Base-by-base conservation (phyloP, 1,140 invertebrate genomes). In the Ctenoplectra terminalis region DNA sequence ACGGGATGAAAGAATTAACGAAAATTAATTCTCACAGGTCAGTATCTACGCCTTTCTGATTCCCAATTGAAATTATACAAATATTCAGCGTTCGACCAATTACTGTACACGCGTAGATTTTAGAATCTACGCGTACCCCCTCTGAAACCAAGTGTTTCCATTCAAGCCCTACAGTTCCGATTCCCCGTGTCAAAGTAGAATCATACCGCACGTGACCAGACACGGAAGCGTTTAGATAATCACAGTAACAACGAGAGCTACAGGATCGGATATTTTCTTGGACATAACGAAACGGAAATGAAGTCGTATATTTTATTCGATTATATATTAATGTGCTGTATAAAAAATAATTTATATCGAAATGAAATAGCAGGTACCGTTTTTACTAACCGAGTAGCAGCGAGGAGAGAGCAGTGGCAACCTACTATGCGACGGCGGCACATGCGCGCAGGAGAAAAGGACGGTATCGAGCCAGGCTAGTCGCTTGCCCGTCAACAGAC, bases 381-480 rank as follows among this genome's bases (percentile, higher is more conserved):
- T 52, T 17, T 87, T 88, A 63, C 71, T 76, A 66, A 72, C 77
- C 7, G 71, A 80, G 63, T 34, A n/a, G 20, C 23, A 48, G 63
- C 56, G 67, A 61, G 76, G 66, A 40, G 70, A 56, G 83, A 76
- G 73, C 67, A n/a, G n/a, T n/a, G 82, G 58, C 56, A 56, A 83
- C 48, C 37, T 40, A 34, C 1, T 15, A 40, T 9, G n/a, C 5
- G 23, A 63, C 72, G 61, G 76, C 71, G 89, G 89, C 92, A 91
- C 92, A 92, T 93, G 93, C 92, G 93, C 92, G 86, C 71, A 90
- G 71, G 82, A 79, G 88, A 89, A 89, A 78, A 83, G 83, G 81
- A 89, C 86, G 90, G 90, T 93, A 94, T 94, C 92, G 92, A 94
- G 90, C 92, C 91, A 92, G 92, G 87, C 91, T 90, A 88, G 87